A percentile compares a stretch with the other conserved stretches of the same genome.
These are phyloP conservation scores for Linnaemya vulpina DNA, from an alignment of 2,888 invertebrate species.

Conservation along the genomic window DNA sequence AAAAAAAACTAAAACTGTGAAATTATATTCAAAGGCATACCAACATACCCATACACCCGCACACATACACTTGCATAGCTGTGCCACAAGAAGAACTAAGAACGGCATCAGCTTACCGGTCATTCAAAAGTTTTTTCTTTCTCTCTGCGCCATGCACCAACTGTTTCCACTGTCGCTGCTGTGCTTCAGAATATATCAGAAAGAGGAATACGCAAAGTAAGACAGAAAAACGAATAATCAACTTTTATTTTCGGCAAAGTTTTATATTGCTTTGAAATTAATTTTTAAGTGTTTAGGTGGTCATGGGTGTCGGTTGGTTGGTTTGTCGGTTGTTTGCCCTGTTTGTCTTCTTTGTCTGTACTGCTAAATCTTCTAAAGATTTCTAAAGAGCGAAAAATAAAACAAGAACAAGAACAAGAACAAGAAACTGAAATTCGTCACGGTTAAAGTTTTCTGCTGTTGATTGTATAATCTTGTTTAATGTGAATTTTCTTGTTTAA, in stretches of 20 bases:
- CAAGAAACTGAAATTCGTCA: conserved; percentile 63
- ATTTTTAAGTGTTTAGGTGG: conserved; percentile 72
- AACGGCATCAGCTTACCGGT: conserved; percentile 61
- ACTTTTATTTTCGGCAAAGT: conserved; percentile 70
- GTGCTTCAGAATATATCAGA: conserved; percentile 3
- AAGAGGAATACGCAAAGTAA: conserved; percentile 3
- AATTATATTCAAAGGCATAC: conserved; percentile 32
- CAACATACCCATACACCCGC: neutral
- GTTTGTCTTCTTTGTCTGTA: conserved; percentile 20
- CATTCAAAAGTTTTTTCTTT: conserved; percentile 50
- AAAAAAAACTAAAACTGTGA: conserved; percentile 45
- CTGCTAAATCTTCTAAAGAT: conserved; percentile 17
- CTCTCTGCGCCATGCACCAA: conserved; percentile 30
- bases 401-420: neutral
- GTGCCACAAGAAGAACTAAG: conserved; percentile 15
- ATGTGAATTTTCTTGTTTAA: conserved; percentile 55
- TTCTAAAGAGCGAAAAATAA: neutral
- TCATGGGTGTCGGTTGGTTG: conserved; percentile 53
- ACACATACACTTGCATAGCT: neutral
- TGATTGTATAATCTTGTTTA: conserved; percentile 69
- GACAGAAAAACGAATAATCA: conserved; percentile 46
- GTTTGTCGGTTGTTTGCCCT: conserved; percentile 32
- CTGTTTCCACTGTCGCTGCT: conserved; percentile 37
- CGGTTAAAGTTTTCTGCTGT: conserved; percentile 63
- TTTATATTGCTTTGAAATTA: conserved; percentile 71